Base-by-base conservation (phyloP, 2,888 invertebrate genomes). In the Drosophila parthenogenetica region DNA sequence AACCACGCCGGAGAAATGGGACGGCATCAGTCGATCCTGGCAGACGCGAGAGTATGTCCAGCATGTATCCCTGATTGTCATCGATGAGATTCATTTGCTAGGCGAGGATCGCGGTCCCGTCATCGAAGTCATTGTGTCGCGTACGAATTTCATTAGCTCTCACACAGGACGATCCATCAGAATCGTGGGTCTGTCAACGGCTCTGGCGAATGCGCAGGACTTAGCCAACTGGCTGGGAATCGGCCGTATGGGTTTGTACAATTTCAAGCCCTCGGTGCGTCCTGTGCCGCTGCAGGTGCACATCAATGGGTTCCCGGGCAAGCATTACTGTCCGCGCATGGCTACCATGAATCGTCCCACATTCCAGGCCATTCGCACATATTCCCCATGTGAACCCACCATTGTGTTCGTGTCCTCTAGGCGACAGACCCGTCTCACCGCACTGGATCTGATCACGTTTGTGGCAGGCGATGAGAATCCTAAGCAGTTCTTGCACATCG, bases 1-100 rank as follows among this genome's bases (percentile, higher is more conserved):
- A 0, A 99, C 99, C 0, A 99, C 99, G 0, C 99, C 99, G 0
- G 99, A 99, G 93, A 99, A 99, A 92, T 99, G 99, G 99, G 99
- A 99, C 92, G 99, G 99, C 58, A 97, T 99, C 89, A 98, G 98
- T 92, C 94, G 99, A 67, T 98, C 98, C 70, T 99, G 99, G 99
- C 98, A 99, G 90, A 98, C 98, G 0, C 94, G 99, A 80, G 96
- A 95, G 91, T 99, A 99, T 89, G 99, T 99, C 0, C 94, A 95
- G 62, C 95, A 97, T 86, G 98, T 99, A 0, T 95, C 96, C 0
- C 93, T 99, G 7, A 96, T 99, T 73, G 95, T 99, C 32, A 99
- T 99, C 76, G 99, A 99, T 91, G 99, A 99, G 93, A 99, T 99
- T 85, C 99, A 99, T 93, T 93, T 99, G 64, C 93, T 99, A 54